These are phyloP conservation scores for Panthera uncia DNA, from an alignment of 2,113 vertebrate genomes.

Conservation along the genomic window DNA sequence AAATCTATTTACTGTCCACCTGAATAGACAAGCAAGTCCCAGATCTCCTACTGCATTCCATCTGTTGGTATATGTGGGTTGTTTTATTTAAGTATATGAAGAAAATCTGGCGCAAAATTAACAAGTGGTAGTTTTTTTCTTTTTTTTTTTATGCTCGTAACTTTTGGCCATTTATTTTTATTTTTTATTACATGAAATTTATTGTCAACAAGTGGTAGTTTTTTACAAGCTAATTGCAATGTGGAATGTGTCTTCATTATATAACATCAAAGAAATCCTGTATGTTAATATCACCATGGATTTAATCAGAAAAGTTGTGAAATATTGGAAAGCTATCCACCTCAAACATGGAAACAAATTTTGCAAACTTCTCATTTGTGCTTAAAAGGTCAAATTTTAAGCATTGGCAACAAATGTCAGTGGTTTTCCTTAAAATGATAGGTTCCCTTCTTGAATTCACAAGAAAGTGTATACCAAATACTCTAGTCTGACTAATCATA, in stretches of 20 bases:
- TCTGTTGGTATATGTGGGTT: neutral
- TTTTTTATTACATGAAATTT: too few relatives aligned
- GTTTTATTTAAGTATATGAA: neutral
- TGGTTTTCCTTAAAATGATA: constrained; percentile 3
- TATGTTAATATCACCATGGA: neutral
- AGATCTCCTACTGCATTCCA: neutral
- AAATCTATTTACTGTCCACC: neutral
- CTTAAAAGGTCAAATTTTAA: neutral
- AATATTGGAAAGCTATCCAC: neutral
- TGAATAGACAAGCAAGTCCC: neutral
- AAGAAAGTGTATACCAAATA: neutral
- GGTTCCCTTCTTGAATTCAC: neutral
- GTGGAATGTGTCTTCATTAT: neutral
- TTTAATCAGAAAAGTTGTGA: neutral
- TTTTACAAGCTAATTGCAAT: neutral
- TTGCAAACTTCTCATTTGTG: neutral
- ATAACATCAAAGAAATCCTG: neutral
- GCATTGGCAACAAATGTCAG: neutral
- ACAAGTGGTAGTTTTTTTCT: neutral
- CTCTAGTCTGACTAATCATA: constrained; percentile 13
- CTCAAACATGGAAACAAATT: neutral
- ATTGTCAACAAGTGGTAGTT: neutral
- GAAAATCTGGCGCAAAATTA: neutral
- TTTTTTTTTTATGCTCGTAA: too few relatives aligned
- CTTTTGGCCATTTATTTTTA: too few relatives aligned